Conservation (phyloP, 2,888 invertebrate genomes). For the Antitype chi region DNA sequence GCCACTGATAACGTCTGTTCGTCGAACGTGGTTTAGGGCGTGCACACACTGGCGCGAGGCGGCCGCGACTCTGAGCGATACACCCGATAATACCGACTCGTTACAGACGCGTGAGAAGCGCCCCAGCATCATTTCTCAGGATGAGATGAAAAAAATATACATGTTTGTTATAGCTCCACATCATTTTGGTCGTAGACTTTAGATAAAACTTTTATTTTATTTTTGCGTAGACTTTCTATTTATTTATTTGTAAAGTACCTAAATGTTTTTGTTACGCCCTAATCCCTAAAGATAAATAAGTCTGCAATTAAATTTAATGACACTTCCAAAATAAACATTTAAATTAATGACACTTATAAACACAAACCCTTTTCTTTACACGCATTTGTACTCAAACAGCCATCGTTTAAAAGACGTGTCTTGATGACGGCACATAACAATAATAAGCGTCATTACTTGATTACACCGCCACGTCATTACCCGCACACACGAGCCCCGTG, state of each 20-base stretch:
- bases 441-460: conserved; percentile 82
- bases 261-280: conserved; percentile 1
- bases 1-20: conserved; percentile 53
- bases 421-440: conserved; percentile 78
- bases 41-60: conserved; percentile 61
- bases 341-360: conserved; percentile 54
- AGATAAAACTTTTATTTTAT: conserved; percentile 50
- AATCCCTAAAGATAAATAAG: conserved; percentile 29
- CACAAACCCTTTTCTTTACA: conserved; percentile 77
- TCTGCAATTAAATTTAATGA: conserved; percentile 45
- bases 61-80: conserved; percentile 64
- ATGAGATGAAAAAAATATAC: conserved; percentile 65
- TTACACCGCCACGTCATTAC: conserved; percentile 69
- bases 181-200: conserved; percentile 51
- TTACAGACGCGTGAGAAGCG: conserved; percentile 80
- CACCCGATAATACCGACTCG: conserved; percentile 72
- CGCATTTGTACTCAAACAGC: conserved; percentile 82
- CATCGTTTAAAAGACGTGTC: conserved; percentile 80
- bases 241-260: conserved; percentile 12
- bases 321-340: conserved; percentile 44
- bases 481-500: conserved; percentile 59
- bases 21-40: conserved; percentile 65
- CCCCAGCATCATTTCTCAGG: conserved; percentile 76
- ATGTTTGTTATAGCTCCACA: conserved; percentile 59
- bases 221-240: conserved; percentile 29